Evolutionary conservation across 2,113 vertebrate species (phyloP).

Genomic region (Oreotrochilus melanogaster): DNA sequence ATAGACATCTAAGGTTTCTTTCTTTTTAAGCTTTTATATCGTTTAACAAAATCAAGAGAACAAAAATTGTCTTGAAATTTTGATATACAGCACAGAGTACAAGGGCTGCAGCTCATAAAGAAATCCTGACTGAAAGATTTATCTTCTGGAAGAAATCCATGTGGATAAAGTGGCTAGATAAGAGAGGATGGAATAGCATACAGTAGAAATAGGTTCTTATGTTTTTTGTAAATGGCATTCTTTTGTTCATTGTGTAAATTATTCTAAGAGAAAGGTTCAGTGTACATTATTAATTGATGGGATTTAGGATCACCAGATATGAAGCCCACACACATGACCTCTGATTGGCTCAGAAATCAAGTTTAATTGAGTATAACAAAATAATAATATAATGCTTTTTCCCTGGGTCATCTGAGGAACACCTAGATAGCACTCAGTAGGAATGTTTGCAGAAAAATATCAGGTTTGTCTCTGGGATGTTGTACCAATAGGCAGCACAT

Average conservation of each 20-base stretch:
- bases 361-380: conserved; percentile 45
- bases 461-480: neutral
- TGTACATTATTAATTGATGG: conserved; percentile 66
- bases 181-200: conserved; percentile 67
- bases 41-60: conserved; percentile 40
- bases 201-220: conserved; percentile 63
- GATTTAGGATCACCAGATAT: conserved; percentile 41
- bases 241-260: conserved; percentile 77
- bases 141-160: conserved; percentile 77
- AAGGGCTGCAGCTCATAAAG: conserved; percentile 44
- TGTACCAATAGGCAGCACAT: neutral
- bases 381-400: conserved; percentile 45
- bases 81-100: conserved; percentile 36
- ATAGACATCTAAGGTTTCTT: conserved; percentile 43
- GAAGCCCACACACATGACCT: conserved; percentile 10
- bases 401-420: conserved; percentile 43
- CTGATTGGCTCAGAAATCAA: conserved; percentile 54
- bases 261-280: conserved; percentile 55
- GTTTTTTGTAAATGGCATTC: conserved; percentile 65
- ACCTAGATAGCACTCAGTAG: conserved; percentile 14
- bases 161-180: conserved; percentile 78
- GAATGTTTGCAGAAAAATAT: conserved; percentile 41
- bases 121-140: conserved; percentile 75
- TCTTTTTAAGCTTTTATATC: conserved; percentile 25
- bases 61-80: conserved; percentile 59